phyloP scores from a whole-genome alignment of 1,140 invertebrate species.

The Hormaphis cornu region DNA sequence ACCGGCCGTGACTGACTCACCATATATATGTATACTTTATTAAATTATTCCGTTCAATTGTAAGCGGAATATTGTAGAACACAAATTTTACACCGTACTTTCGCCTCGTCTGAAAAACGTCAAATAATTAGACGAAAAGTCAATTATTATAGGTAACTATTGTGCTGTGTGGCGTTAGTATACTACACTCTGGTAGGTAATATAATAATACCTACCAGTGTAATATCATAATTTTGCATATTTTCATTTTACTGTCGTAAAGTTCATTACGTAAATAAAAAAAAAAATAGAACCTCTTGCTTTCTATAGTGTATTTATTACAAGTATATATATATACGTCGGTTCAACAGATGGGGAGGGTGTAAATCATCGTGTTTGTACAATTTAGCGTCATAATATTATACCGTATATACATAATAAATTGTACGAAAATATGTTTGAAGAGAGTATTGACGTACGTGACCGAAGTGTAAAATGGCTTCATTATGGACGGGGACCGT shows the following conservation, averaged over 20 bases:
- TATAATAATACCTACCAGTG: no score
- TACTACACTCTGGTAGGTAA: no score
- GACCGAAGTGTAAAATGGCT: constrained; percentile 8
- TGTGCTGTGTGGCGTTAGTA: no score
- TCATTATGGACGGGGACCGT: constrained; percentile 16
- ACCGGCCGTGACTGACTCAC: no score
- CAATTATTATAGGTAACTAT: no score
- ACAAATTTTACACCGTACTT: no score
- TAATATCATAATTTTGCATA: no score
- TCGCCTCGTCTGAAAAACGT: no score
- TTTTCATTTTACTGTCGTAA: background rate
- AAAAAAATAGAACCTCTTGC: background rate
- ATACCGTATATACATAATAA: background rate
- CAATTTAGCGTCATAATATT: background rate
- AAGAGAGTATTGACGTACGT: constrained; percentile 24
- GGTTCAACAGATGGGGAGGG: background rate
- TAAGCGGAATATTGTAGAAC: no score
- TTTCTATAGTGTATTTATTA: background rate
- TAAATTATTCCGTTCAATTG: no score
- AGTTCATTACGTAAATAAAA: background rate
- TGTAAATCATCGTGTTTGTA: background rate
- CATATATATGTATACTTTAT: no score
- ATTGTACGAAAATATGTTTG: background rate
- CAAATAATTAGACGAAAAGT: no score
- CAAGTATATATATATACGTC: background rate